Conservation (phyloP, 2,888 invertebrate genomes). For the Dysmachus trigonus region DNA sequence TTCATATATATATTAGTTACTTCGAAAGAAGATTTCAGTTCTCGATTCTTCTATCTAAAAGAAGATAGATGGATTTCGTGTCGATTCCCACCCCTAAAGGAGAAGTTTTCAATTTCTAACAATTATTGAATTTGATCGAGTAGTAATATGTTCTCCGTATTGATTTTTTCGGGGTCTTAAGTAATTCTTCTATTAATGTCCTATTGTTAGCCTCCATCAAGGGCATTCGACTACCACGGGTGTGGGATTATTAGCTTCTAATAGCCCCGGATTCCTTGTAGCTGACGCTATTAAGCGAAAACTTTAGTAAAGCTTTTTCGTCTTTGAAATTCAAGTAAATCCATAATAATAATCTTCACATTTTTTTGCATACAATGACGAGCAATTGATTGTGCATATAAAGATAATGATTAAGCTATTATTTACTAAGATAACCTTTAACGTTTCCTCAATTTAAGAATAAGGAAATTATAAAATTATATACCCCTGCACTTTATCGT, state of each 20-base stretch:
- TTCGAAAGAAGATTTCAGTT: not conserved
- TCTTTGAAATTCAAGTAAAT: not conserved
- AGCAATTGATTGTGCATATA: not conserved
- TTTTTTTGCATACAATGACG: not conserved
- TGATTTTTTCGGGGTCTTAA: not conserved
- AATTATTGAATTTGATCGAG: not conserved
- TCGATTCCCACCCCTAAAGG: no score
- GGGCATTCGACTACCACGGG: not conserved
- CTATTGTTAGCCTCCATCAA: not conserved
- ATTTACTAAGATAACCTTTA: not conserved
- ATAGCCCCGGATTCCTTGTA: not conserved
- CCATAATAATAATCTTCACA: not conserved
- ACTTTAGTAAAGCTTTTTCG: not conserved
- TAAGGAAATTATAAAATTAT: not conserved
- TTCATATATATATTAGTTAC: slow-evolving; percentile 51
- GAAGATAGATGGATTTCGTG: not conserved
- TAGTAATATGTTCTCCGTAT: not conserved
- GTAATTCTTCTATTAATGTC: not conserved
- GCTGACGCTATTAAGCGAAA: not conserved
- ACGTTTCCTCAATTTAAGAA: not conserved
- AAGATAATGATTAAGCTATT: not conserved
- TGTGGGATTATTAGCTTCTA: not conserved
- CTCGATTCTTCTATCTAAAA: not conserved
- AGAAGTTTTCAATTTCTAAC: not conserved
- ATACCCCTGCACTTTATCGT: not conserved